Base-by-base conservation (phyloP, 2,888 invertebrate species). In the Plagodis dolabraria region DNA sequence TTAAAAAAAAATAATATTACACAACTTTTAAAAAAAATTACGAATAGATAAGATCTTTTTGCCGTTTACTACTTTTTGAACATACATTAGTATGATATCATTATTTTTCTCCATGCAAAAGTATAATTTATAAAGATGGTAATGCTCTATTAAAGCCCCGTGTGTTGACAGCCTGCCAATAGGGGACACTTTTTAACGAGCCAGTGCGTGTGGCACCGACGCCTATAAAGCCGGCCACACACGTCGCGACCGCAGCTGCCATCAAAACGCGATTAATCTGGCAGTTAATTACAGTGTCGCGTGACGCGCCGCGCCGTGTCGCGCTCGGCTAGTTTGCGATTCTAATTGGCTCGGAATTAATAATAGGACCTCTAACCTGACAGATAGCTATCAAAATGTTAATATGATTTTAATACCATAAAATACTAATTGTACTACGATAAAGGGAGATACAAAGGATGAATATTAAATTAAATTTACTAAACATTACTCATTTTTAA, bases 331-430 rank as follows among this genome's bases (percentile, higher is more conserved):
- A 51, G 61, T 57, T 57, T 47, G 54, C 47, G 44, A 54, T 62
- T 54, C 51, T 53, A 54, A 62, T 57, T 57, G 54, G 38, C 53
- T 57, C 35, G 48, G 47, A 62, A 51, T 62, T 54, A 57, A 57
- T 57, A 51, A 57, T 45, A 45, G 51, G 22, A 34, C 35, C 45
- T 57, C 48, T 52, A 57, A 52, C 51, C 57, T 52, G 57, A 33
- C 51, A 44, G n/a, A 47, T 43, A 33, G 33, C 50, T 60, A 55
- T 55, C 51, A 48, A 54, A 51, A 61, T 57, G 50, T 36, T 50
- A 60, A 55, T 50, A 43, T 51, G 44, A 51, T 59, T 54, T 33
- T 33, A 45, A 52, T 49, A 51, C 33, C 48, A 53, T 53, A 46
- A 38, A 48, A 53, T 48, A 38, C 33, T n/a, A n/a, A n/a, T n/a